Evolutionary conservation across 2,888 invertebrate genomes (phyloP).

Genomic region (Pyrrhosoma nymphula): DNA sequence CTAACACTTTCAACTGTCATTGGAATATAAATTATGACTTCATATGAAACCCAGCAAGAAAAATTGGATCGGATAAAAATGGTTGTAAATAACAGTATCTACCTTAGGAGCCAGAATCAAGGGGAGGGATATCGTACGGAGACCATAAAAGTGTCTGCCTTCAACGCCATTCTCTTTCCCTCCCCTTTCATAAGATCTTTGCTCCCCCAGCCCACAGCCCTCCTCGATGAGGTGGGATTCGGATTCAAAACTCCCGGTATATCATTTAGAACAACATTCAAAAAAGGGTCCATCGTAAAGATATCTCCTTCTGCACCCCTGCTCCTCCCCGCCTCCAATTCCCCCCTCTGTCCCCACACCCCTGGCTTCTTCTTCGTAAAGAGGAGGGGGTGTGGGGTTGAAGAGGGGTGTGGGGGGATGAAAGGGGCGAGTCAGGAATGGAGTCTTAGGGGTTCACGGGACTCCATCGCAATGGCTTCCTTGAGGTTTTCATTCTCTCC

Average conservation of each 20-base stretch:
- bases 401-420: not conserved
- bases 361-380: not conserved
- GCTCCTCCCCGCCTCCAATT: not conserved
- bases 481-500: too few relatives aligned
- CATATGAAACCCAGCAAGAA: too few relatives aligned
- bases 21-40: too few relatives aligned
- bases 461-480: too few relatives aligned
- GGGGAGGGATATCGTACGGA: too few relatives aligned
- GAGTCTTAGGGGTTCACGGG: too few relatives aligned
- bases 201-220: not conserved
- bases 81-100: too few relatives aligned
- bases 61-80: too few relatives aligned
- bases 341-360: not conserved
- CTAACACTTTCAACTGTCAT: too few relatives aligned
- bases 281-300: not conserved
- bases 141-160: too few relatives aligned
- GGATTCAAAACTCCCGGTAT: conserved; percentile 11
- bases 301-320: not conserved
- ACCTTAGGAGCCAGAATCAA: too few relatives aligned
- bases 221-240: not conserved
- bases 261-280: conserved; percentile 33
- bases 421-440: not conserved
- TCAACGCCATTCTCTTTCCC: too few relatives aligned
- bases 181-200: not conserved
- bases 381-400: not conserved